Evolutionary conservation across 2,113 vertebrate genomes (phyloP).

Genomic region (Dicentrarchus labrax): DNA sequence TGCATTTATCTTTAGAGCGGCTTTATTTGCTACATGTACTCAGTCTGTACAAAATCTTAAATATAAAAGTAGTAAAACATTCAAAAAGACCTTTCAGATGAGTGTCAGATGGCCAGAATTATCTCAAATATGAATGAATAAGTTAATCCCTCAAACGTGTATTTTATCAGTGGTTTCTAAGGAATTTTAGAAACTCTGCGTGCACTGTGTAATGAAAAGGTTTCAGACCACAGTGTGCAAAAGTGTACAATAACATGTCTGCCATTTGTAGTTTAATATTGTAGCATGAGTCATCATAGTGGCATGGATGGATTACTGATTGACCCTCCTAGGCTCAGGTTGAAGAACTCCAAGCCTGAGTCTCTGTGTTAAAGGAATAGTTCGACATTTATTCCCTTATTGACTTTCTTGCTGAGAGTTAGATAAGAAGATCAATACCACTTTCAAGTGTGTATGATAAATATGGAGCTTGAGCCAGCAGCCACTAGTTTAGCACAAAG

Average conservation of each 20-base stretch:
- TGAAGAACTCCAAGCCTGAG: neutral
- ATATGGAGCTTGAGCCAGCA: neutral
- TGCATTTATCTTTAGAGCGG: constrained; percentile 7
- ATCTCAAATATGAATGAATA: neutral
- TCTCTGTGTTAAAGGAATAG: neutral
- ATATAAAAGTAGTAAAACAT: neutral
- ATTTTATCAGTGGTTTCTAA: neutral
- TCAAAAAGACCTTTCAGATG: constrained; percentile 1
- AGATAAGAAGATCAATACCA: neutral
- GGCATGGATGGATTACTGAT: neutral
- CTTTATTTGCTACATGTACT: neutral
- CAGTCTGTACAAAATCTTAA: neutral
- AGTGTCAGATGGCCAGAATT: neutral
- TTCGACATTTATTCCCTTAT: neutral
- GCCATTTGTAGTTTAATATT: neutral
- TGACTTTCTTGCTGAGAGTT: neutral
- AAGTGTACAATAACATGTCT: neutral
- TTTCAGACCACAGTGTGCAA: neutral
- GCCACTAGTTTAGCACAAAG: neutral
- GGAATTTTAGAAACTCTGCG: neutral
- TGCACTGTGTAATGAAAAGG: neutral
- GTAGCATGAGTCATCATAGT: neutral
- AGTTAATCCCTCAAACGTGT: too few relatives aligned
- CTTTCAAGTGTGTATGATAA: neutral
- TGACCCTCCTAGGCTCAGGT: neutral